Evolutionary conservation across 2,888 invertebrate genomes (phyloP).

Genomic region (Polydrusus cervinus): DNA sequence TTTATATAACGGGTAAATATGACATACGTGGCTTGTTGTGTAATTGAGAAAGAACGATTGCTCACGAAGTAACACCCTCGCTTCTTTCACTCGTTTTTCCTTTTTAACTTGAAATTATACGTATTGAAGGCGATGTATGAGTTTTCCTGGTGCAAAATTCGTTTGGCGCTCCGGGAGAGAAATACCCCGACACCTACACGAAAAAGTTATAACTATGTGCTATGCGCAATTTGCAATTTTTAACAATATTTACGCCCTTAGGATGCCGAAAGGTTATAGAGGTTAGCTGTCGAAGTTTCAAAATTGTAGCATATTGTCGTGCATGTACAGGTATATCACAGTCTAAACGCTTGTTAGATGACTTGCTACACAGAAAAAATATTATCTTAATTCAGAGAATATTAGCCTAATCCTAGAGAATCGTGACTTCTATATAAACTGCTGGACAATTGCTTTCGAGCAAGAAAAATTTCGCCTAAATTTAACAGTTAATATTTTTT

Average conservation of each 20-base stretch:
- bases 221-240: constrained; percentile 13
- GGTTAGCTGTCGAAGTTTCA: background rate
- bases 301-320: background rate
- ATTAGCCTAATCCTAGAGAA: no score
- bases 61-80: constrained; percentile 5
- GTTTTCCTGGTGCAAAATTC: constrained; percentile 48
- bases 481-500: no score
- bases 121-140: constrained; percentile 48
- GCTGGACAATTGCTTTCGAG: no score
- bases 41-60: constrained; percentile 10
- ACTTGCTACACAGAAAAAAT: no score
- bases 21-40: no score
- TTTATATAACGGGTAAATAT: no score
- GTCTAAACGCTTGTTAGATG: background rate
- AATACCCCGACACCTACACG: constrained; percentile 43
- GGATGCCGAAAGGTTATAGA: constrained; percentile 5
- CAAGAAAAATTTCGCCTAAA: no score
- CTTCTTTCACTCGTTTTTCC: constrained; percentile 27
- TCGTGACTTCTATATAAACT: no score
- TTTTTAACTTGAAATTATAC: constrained; percentile 45
- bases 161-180: constrained; percentile 37
- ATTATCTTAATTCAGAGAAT: no score
- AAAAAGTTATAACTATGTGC: constrained; percentile 21
- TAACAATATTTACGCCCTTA: constrained; percentile 10
- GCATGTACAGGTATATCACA: background rate